phyloP scores from a whole-genome alignment of 2,888 invertebrate species.

The Elegia similella region DNA sequence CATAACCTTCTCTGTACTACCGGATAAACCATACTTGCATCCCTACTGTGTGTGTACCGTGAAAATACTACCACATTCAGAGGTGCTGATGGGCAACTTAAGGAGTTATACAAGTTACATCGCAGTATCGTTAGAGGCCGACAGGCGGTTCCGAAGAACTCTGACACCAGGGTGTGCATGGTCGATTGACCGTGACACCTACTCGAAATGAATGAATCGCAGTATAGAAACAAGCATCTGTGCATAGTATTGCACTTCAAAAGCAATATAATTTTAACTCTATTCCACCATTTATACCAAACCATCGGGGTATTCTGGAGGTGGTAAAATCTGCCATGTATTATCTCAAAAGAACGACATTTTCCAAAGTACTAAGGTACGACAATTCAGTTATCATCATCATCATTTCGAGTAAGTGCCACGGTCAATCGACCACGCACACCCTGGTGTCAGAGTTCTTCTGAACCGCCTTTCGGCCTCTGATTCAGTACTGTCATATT shows the following conservation, averaged over 20 bases:
- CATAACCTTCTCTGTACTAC: too few species aligned
- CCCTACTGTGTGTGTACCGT: not conserved
- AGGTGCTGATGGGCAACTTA: not conserved
- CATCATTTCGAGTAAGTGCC: too few species aligned
- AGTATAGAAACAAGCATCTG: not conserved
- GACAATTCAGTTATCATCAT: too few species aligned
- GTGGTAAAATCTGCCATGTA: not conserved
- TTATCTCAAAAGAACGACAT: not conserved
- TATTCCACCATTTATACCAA: not conserved
- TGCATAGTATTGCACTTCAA: not conserved
- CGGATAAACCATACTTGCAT: too few species aligned
- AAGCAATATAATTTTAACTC: not conserved
- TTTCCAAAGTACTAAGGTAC: not conserved
- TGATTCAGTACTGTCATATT: not conserved
- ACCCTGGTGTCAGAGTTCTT: too few species aligned
- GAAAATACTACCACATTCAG: not conserved
- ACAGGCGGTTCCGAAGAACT: too few species aligned
- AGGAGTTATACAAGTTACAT: not conserved
- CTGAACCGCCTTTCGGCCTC: too few species aligned
- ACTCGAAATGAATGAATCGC: too few species aligned
- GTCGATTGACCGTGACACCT: too few species aligned
- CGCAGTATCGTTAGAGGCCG: too few species aligned
- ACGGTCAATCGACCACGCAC: too few species aligned
- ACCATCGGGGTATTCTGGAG: not conserved
- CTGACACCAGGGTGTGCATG: too few species aligned